phyloP scores from a whole-genome alignment of 2,113 vertebrate species.

The Ammospiza nelsoni region DNA sequence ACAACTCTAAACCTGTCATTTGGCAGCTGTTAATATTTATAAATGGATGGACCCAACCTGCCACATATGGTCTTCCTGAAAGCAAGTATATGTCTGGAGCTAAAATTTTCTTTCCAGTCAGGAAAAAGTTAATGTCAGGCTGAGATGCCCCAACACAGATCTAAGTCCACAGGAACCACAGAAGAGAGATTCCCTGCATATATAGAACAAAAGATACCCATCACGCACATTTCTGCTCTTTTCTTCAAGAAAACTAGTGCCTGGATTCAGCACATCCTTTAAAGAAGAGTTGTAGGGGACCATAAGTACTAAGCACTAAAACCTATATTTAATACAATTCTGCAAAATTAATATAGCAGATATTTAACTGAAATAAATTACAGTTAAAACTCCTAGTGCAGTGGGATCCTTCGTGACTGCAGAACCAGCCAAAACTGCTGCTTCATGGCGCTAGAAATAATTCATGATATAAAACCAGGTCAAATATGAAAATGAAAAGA shows the following conservation, averaged over 20 bases:
- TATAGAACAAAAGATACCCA: not conserved
- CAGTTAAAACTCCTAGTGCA: not conserved
- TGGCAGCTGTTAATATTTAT: constrained; percentile 32
- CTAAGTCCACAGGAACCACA: not conserved
- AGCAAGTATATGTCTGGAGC: not conserved
- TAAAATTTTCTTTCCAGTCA: not conserved
- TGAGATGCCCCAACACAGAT: not conserved
- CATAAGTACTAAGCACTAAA: not conserved
- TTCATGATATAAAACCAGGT: not conserved
- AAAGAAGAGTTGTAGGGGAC: not conserved
- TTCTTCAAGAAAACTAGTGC: not conserved
- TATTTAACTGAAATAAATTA: not conserved
- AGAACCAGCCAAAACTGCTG: not conserved
- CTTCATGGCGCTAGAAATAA: not conserved
- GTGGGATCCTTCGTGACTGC: not conserved
- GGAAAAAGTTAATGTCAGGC: not conserved
- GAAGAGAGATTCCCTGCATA: not conserved
- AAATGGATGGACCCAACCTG: not conserved
- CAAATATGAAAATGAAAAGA: not conserved
- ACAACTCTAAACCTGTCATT: not conserved
- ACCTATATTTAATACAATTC: not conserved
- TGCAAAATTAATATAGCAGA: not conserved
- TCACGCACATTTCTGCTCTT: not conserved
- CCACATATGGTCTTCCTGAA: not conserved
- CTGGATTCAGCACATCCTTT: not conserved